A percentile compares a stretch with the other conserved stretches of the same genome.
Conservation (phyloP, 2,113 vertebrate genomes). For the Microtus montanus region DNA sequence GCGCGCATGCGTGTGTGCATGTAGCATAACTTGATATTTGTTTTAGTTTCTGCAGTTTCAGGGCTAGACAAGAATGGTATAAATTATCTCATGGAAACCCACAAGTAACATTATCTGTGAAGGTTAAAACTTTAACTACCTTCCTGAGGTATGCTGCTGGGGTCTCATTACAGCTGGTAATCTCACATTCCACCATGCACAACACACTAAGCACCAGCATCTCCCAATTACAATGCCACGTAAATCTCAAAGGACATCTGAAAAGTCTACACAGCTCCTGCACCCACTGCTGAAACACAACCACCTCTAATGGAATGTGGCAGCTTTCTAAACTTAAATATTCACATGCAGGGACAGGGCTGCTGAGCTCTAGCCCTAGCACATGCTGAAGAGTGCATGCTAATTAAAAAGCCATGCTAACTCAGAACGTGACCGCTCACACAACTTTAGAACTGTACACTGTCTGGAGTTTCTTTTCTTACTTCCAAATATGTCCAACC, state of each 20-base stretch:
- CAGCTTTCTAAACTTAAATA: slow-evolving; percentile 78
- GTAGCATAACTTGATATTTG: slow-evolving; percentile 22
- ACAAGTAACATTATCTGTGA: slow-evolving; percentile 65
- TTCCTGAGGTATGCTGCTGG: slow-evolving; percentile 75
- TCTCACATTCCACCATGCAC: slow-evolving; percentile 71
- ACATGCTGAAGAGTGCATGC: slow-evolving; percentile 54
- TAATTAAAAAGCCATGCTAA: slow-evolving; percentile 75
- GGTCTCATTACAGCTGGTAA: slow-evolving; percentile 78
- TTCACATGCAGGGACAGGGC: slow-evolving; percentile 69
- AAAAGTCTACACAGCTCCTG: slow-evolving; percentile 66
- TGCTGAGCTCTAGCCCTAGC: slow-evolving; percentile 44
- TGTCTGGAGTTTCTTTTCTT: slow-evolving; percentile 33
- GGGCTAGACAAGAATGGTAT: slow-evolving; percentile 57
- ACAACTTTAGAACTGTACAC: slow-evolving; percentile 54
- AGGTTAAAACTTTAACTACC: slow-evolving; percentile 76
- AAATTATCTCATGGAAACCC: slow-evolving; percentile 74
- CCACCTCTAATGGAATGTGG: slow-evolving; percentile 77
- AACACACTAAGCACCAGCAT: slow-evolving; percentile 71
- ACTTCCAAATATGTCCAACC: neutral
- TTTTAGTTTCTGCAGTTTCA: slow-evolving; percentile 51
- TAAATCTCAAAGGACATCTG: slow-evolving; percentile 80
- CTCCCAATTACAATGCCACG: slow-evolving; percentile 77
- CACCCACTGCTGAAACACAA: slow-evolving; percentile 70
- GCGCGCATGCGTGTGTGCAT: neutral
- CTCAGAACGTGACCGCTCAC: slow-evolving; percentile 58